phyloP scores from a whole-genome alignment of 2,888 invertebrate genomes.

The Rhingia campestris region DNA sequence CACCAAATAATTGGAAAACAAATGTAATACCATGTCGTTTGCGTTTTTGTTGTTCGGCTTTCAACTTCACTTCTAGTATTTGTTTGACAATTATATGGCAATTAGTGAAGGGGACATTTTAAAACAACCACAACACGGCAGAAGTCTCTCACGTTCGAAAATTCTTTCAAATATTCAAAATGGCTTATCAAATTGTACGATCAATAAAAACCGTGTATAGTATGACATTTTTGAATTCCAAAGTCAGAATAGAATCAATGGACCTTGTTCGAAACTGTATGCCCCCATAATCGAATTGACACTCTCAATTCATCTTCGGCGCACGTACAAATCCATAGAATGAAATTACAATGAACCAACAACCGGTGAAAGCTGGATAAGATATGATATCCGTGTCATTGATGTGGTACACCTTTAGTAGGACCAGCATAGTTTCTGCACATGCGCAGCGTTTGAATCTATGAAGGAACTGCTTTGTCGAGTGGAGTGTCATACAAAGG shows the following conservation, averaged over 20 bases:
- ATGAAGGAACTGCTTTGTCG: slow-evolving; percentile 7
- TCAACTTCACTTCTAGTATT: slow-evolving; percentile 4
- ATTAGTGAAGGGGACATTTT: slow-evolving; percentile 5
- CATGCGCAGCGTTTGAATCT: not conserved
- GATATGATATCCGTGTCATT: slow-evolving; percentile 43
- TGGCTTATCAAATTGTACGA: too few relatives aligned
- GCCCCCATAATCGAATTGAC: slow-evolving; percentile 22
- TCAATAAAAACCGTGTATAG: too few relatives aligned
- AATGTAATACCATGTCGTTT: not conserved
- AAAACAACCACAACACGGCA: too few relatives aligned
- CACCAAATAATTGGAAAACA: not conserved
- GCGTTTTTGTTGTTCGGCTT: slow-evolving; percentile 9
- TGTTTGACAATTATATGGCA: slow-evolving; percentile 20
- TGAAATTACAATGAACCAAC: slow-evolving; percentile 1
- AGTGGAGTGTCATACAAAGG: not conserved
- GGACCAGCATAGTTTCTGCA: slow-evolving; percentile 52
- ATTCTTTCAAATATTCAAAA: too few relatives aligned
- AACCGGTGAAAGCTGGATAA: slow-evolving; percentile 26
- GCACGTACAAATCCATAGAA: not conserved
- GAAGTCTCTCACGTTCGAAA: too few relatives aligned
- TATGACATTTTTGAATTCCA: not conserved
- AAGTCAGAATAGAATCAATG: not conserved
- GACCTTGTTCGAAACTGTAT: not conserved
- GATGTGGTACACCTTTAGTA: slow-evolving; percentile 36
- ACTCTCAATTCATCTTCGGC: slow-evolving; percentile 26